Conservation (phyloP, 92 coral and sea anemone species). For the Chrysogorgia sp. region DNA sequence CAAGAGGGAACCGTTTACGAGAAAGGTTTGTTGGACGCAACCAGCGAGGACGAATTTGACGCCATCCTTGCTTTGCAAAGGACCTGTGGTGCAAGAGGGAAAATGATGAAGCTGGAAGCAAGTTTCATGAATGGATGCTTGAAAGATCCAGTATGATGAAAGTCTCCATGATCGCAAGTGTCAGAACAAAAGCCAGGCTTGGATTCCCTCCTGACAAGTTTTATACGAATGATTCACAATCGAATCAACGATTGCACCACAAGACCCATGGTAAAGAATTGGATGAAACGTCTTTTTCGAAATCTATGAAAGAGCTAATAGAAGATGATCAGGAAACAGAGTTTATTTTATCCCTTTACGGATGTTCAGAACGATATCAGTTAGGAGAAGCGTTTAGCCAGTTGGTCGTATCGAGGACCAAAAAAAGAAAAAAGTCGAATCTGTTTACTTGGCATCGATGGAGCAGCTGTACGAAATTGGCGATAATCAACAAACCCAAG, state of each 20-base stretch:
- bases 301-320: conserved; percentile 40
- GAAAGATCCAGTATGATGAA: conserved; percentile 50
- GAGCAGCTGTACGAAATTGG: conserved; percentile 34
- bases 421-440: not conserved
- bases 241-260: conserved; percentile 31
- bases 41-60: too few species aligned
- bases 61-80: too few species aligned
- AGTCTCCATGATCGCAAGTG: conserved; percentile 52
- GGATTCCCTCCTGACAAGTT: conserved; percentile 57
- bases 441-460: conserved; percentile 11
- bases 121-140: conserved; percentile 27
- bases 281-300: conserved; percentile 37
- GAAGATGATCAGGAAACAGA: conserved; percentile 47
- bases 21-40: too few species aligned
- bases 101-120: too few species aligned
- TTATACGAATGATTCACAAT: conserved; percentile 66
- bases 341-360: conserved; percentile 25
- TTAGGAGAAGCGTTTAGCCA: conserved; percentile 28
- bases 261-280: conserved; percentile 4
- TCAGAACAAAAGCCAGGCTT: conserved; percentile 55
- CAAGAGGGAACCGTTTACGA: too few species aligned
- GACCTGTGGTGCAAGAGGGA: too few species aligned
- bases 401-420: conserved; percentile 29
- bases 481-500: not conserved
- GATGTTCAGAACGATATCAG: conserved; percentile 29